Evolutionary conservation across 2,888 invertebrate genomes (phyloP).

Genomic region (Omphaloscelis lunosa): DNA sequence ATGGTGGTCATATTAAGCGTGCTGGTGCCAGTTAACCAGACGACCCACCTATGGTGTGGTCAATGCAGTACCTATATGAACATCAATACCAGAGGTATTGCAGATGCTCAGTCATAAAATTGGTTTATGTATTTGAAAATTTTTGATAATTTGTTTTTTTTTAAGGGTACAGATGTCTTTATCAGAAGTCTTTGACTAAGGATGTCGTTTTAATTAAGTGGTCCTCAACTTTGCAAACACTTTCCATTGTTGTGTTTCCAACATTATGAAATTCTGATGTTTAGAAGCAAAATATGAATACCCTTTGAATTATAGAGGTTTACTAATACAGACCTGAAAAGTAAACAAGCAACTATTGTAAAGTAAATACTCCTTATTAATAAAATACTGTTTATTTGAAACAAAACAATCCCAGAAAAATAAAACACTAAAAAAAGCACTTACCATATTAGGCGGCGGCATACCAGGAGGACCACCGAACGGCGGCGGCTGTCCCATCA

Average conservation of each 20-base stretch:
- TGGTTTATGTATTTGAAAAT: neutral
- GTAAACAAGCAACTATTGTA: neutral
- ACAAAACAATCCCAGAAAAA: neutral
- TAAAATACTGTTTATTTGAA: neutral
- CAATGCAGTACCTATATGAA: no score
- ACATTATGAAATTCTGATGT: neutral
- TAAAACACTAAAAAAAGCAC: constrained; percentile 45
- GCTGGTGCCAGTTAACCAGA: no score
- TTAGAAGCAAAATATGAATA: neutral
- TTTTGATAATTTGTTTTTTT: neutral
- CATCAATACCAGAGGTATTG: no score
- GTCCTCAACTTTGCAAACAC: neutral
- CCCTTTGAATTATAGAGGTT: neutral
- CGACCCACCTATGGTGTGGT: no score
- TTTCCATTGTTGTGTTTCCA: neutral
- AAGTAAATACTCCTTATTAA: neutral
- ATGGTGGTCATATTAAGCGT: no score
- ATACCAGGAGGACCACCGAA: constrained; percentile 89
- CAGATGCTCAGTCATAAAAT: neutral
- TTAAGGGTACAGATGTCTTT: neutral
- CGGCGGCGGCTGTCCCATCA: constrained; percentile 90
- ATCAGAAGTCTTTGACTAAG: no score
- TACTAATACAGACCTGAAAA: neutral
- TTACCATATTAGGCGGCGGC: constrained; percentile 91
- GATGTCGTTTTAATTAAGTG: neutral